Conservation (phyloP, 2,888 invertebrate genomes). For the Netelia inedita region DNA sequence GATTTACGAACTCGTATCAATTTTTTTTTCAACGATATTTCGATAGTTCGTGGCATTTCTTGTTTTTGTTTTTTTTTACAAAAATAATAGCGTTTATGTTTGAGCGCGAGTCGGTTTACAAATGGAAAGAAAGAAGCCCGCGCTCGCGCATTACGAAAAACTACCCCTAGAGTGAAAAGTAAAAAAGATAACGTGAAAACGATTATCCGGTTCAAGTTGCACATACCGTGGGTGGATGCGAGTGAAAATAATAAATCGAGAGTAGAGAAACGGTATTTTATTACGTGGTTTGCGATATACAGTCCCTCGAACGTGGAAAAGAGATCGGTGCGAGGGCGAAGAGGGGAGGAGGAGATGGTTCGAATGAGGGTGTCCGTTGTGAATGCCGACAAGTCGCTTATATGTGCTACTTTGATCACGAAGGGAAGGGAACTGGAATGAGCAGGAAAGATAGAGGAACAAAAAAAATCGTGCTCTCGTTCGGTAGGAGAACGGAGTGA, state of each 20-base stretch:
- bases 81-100: no score
- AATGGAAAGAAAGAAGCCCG: no score
- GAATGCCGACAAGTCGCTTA: slow-evolving; percentile 60
- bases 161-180: no score
- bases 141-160: no score
- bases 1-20: no score
- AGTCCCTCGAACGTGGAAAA: neutral
- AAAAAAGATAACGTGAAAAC: no score
- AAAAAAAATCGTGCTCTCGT: slow-evolving; percentile 14
- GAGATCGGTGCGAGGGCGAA: neutral
- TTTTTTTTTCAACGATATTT: no score
- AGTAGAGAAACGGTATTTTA: slow-evolving; percentile 29
- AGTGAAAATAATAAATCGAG: neutral
- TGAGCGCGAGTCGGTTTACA: no score
- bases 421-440: slow-evolving; percentile 25
- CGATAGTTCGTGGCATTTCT: no score
- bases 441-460: slow-evolving; percentile 28
- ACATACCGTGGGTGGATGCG: no score
- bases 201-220: no score
- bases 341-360: slow-evolving; percentile 66
- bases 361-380: slow-evolving; percentile 58
- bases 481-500: slow-evolving; percentile 41
- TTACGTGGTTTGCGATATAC: slow-evolving; percentile 14
- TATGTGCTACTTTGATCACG: slow-evolving; percentile 66
- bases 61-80: no score